Evolutionary conservation across 2,888 invertebrate species (phyloP), one percentile per base, ranked within the genome.

Genomic region (Nudaria mundana): DNA sequence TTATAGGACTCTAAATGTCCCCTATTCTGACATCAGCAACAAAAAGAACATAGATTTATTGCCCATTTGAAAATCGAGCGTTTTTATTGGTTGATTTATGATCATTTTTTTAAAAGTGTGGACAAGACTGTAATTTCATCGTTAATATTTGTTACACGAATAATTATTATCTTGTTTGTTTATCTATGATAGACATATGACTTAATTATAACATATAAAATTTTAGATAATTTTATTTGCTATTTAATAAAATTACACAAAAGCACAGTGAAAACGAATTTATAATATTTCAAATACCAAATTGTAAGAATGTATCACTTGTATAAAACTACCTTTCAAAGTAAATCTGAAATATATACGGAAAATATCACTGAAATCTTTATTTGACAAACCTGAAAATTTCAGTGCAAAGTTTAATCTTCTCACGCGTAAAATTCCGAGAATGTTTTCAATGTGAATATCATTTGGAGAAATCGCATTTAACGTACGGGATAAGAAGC

Each of bases 1-100:
- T 76, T 68, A 76, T 73, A 63, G 64, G 53, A 58, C 58, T 68
- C 66, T 57, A 43, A 56, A 70, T 61, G 61, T 53, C 47, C 52
- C 48, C 59, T 61, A 48, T 53, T 49, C 56, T 62, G 53, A 63
- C 54, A 51, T 44, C 54, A 48, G 37, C 36, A 29, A 45, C 56
- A 50, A 55, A 50, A 48, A 29, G 40, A 50, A 45, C 45, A 12
- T 15, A 52, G 52, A 66, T 70, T 66, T 66, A 68, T 61, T 56
- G 43, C 40, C 44, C 30, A 44, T 52, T 63, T 48, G 43, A 48
- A 63, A 54, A 48, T 58, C 44, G 44, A 62, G 53, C 45, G 30
- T 44, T 52, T 60, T 53, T 62, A 53, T 45, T 46, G 25, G 26
- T 37, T 53, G 49, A 63, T 63, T 66, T 67, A 61, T 59, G 30